Evolutionary conservation across 2,113 vertebrate genomes (phyloP), one percentile per base, ranked within the genome.

Genomic region (Grammomys surdaster): DNA sequence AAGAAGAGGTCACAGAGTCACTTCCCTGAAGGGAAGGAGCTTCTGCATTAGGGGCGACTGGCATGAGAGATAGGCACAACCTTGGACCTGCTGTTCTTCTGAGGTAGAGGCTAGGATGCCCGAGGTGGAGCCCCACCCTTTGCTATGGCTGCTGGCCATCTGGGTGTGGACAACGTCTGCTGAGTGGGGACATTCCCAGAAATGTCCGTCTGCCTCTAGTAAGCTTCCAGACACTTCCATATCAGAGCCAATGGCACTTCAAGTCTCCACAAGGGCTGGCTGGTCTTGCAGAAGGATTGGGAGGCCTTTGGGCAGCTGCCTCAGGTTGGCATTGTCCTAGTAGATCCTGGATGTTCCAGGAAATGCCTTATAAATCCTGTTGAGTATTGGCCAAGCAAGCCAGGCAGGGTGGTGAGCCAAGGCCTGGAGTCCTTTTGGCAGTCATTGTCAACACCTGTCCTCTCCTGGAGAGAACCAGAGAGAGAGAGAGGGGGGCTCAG

Each of bases 301-400:
- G 46, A 88, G 80, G 85, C 63, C 76, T 91, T 65, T 10, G 92
- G 92, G 88, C 28, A 81, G 88, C 75, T 60, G 91, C 82, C 87
- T 65, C 8, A 6, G 73, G 54, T 9, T 78, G 93, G 65, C 89
- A 0, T 89, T 33, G 84, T 92, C 85, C 90, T 82, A 73, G 81
- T 58, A 40, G 51, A 63, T 84, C 93, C 3, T 12, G 63, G 70
- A 33, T 90, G 88, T 97, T 91, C 96, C 96, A 95, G 96, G 96
- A 96, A 93, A 67, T 6, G 12, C 3, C 19, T 22, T 81, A 51
- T 90, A 75, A 91, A 89, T 96, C 75, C 87, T 88, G 63, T 33
- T 90, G 87, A 8, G 63, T 16, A 3, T 0, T 80, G 72, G 95
- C 93, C 56, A 40, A 28, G 70, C 10, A 17, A 91, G 95, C 91